Evolutionary conservation across 2,888 invertebrate genomes (phyloP).

Genomic region (Sceliomorpha sp.): DNA sequence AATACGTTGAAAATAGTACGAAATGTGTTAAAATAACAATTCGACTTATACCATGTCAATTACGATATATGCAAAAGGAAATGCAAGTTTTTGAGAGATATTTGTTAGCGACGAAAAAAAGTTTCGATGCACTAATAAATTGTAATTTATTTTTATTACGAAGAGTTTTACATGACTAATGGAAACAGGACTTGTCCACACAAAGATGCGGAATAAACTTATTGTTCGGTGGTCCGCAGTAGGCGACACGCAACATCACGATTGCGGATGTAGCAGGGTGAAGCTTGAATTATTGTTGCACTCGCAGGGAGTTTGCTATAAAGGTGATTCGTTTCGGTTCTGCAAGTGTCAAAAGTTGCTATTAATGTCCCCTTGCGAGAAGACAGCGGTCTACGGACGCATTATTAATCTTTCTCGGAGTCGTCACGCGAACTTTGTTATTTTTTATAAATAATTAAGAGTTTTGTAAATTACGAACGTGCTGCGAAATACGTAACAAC

Average conservation of each 20-base stretch:
- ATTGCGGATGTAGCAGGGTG: conserved; percentile 60
- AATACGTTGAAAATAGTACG: too few species aligned
- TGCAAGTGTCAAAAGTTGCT: conserved; percentile 78
- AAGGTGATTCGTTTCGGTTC: conserved; percentile 78
- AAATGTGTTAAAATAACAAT: too few species aligned
- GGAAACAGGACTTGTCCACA: too few species aligned
- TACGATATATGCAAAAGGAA: too few species aligned
- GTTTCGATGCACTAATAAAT: too few species aligned
- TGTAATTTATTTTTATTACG: too few species aligned
- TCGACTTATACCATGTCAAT: too few species aligned
- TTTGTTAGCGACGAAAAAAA: too few species aligned
- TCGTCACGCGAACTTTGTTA: conserved; percentile 20
- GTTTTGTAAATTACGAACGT: not conserved
- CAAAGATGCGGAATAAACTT: conserved; percentile 45
- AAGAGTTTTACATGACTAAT: too few species aligned
- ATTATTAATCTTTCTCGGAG: conserved; percentile 68
- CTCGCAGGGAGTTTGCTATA: conserved; percentile 69
- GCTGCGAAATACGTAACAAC: too few species aligned
- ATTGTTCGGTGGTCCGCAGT: conserved; percentile 61
- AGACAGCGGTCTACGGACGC: conserved; percentile 69
- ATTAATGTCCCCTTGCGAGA: conserved; percentile 66
- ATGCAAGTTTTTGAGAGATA: too few species aligned
- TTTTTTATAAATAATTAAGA: conserved; percentile 2
- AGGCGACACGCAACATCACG: conserved; percentile 55
- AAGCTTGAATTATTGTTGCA: conserved; percentile 70